Conservation (phyloP, 1,140 invertebrate species). For the Colletes latitarsis region DNA sequence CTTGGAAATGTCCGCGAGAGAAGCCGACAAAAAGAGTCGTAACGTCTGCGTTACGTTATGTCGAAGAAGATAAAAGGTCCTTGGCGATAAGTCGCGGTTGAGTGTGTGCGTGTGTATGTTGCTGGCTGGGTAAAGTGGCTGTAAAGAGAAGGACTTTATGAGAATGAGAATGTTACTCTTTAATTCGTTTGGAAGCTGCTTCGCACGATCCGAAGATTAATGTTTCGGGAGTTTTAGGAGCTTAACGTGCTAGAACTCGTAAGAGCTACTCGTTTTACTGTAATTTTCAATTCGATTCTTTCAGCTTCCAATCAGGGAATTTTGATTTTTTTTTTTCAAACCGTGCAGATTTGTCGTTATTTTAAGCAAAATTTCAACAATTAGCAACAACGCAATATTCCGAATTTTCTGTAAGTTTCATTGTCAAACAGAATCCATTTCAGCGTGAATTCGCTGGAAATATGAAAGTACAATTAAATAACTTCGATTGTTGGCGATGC, state of each 20-base stretch:
- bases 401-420: background rate
- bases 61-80: conserved; percentile 57
- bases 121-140: background rate
- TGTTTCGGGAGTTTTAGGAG: too few relatives aligned
- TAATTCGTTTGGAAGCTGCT: conserved; percentile 12
- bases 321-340: too few relatives aligned
- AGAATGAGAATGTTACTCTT: background rate
- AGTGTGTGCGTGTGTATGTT: conserved; percentile 26
- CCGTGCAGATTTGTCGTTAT: too few relatives aligned
- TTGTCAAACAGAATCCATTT: background rate
- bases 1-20: conserved; percentile 44
- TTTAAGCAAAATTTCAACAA: background rate
- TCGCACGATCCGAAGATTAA: background rate
- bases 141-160: conserved; percentile 17
- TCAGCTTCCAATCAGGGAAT: too few relatives aligned
- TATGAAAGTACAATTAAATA: background rate
- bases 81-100: conserved; percentile 29
- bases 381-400: background rate
- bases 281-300: too few relatives aligned
- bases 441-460: background rate
- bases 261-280: too few relatives aligned
- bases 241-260: too few relatives aligned
- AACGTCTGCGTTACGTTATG: conserved; percentile 54
- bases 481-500: background rate
- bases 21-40: conserved; percentile 38